phyloP scores from a whole-genome alignment of 2,888 invertebrate species.

The Tinea semifulvella region DNA sequence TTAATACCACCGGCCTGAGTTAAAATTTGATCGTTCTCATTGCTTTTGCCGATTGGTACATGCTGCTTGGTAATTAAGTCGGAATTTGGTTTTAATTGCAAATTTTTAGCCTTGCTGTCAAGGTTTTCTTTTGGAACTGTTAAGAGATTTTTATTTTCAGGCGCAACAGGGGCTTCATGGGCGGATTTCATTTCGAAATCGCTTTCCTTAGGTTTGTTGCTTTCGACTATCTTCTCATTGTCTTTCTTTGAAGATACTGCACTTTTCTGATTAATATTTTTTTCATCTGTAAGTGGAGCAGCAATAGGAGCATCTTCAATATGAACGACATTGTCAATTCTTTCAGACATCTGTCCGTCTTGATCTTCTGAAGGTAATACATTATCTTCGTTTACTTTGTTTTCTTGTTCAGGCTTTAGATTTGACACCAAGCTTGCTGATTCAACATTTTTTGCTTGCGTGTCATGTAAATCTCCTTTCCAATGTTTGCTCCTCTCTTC shows the following conservation, averaged over 20 bases:
- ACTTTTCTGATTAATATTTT: no score
- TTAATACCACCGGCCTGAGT: no score
- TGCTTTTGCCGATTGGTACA: neutral
- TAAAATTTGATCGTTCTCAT: neutral
- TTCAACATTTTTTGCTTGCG: neutral
- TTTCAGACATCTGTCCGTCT: slow-evolving; percentile 4
- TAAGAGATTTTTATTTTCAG: neutral
- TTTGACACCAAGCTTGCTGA: neutral
- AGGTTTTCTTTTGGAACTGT: neutral
- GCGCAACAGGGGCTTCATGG: neutral
- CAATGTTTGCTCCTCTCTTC: neutral
- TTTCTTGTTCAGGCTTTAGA: neutral
- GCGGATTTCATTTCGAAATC: slow-evolving; percentile 5
- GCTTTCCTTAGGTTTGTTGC: neutral
- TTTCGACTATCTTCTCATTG: neutral
- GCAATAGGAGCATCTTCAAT: neutral
- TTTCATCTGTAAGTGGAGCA: neutral
- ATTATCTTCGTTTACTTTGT: slow-evolving; percentile 2
- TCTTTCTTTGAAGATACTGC: neutral
- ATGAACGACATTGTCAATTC: neutral
- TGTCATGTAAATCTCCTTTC: neutral
- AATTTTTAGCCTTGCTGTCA: neutral
- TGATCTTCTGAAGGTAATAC: neutral
- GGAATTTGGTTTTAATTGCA: neutral
- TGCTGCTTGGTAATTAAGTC: neutral